Evolutionary conservation across 2,113 vertebrate species (phyloP).

Genomic region (Naja naja): DNA sequence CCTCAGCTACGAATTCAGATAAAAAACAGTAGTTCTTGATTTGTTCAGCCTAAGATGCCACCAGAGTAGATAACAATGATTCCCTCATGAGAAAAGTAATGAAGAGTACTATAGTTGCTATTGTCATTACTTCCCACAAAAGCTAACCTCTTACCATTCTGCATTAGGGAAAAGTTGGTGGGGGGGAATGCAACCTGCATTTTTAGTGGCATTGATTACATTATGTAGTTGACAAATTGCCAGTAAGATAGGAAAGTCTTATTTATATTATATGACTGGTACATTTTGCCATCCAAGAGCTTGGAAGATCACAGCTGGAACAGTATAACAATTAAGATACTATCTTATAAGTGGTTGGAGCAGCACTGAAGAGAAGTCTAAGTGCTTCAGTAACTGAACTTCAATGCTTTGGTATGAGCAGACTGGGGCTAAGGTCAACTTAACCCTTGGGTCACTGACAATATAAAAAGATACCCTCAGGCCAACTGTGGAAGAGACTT

Average conservation of each 20-base stretch:
- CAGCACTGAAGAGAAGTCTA: neutral
- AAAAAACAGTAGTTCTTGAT: neutral
- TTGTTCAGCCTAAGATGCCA: neutral
- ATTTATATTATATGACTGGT: neutral
- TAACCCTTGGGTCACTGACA: neutral
- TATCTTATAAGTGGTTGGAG: neutral
- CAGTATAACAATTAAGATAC: neutral
- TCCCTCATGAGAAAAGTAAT: neutral
- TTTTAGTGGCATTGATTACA: neutral
- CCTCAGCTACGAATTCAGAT: neutral
- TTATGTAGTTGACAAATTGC: neutral
- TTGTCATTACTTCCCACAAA: neutral
- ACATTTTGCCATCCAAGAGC: neutral
- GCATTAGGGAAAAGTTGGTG: no score
- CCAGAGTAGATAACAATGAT: neutral
- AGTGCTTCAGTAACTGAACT: neutral
- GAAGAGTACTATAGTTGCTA: neutral
- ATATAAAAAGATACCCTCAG: slow-evolving; percentile 12
- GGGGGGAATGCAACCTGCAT: no score
- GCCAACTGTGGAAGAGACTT: neutral
- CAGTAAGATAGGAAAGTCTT: neutral
- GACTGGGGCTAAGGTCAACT: slow-evolving; percentile 9
- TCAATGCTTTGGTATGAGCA: neutral
- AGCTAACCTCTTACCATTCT: neutral
- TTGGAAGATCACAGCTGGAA: no score